Evolutionary conservation across 2,113 vertebrate genomes (phyloP).

Genomic region (Datnioides undecimradiatus): DNA sequence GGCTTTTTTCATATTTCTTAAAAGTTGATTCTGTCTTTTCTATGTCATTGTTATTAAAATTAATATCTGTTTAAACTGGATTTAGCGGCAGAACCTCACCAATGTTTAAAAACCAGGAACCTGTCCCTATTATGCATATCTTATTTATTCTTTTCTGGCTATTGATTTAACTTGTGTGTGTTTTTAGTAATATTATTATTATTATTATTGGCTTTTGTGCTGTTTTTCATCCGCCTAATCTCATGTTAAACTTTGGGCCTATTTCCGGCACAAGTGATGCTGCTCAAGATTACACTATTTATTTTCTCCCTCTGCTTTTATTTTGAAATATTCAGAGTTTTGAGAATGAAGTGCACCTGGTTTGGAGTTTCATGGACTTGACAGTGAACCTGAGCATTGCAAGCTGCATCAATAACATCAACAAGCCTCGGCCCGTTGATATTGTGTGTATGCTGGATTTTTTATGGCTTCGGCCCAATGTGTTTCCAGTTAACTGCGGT

Average conservation of each 20-base stretch:
- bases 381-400: neutral
- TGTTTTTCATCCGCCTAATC: neutral
- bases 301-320: neutral
- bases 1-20: too few relatives aligned
- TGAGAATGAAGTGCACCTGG: neutral
- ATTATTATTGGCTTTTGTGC: neutral
- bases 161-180: neutral
- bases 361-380: neutral
- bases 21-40: too few relatives aligned
- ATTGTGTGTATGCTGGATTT: conserved; percentile 40
- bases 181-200: too few relatives aligned
- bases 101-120: neutral
- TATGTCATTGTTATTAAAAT: too few relatives aligned
- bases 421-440: conserved; percentile 2
- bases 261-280: neutral
- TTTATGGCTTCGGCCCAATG: conserved; percentile 67
- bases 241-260: neutral
- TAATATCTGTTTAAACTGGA: neutral
- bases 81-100: neutral
- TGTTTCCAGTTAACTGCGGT: conserved; percentile 79
- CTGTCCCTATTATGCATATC: neutral
- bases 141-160: neutral
- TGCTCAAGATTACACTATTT: neutral
- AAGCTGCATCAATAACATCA: too few relatives aligned
- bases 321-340: neutral